These are phyloP conservation scores for Muscicapa adusta DNA, from an alignment of 2,113 vertebrate genomes.

Conservation along the genomic window DNA sequence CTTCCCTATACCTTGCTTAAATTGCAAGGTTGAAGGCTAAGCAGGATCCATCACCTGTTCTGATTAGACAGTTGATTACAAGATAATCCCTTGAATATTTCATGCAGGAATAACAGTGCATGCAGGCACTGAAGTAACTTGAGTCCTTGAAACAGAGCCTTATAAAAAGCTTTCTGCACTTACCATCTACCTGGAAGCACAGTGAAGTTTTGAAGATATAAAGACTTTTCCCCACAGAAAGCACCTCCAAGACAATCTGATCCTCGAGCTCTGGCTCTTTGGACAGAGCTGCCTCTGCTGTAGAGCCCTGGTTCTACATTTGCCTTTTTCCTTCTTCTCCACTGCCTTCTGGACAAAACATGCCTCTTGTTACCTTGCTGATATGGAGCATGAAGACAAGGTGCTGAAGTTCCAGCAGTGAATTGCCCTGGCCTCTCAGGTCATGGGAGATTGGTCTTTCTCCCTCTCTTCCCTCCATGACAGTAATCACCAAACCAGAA, in stretches of 20 bases:
- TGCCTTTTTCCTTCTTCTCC: not conserved
- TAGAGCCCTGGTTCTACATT: not conserved
- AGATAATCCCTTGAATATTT: slow-evolving; percentile 71
- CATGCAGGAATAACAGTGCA: slow-evolving; percentile 39
- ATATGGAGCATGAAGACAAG: not conserved
- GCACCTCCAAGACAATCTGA: not conserved
- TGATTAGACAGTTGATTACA: slow-evolving; percentile 58
- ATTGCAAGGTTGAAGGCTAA: not conserved
- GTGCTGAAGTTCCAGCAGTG: not conserved
- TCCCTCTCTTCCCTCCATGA: not conserved
- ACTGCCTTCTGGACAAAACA: not conserved
- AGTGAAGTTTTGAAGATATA: not conserved
- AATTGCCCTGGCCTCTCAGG: not conserved
- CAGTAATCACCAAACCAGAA: slow-evolving; percentile 31
- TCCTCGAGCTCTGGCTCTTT: not conserved
- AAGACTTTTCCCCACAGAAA: not conserved
- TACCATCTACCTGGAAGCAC: slow-evolving; percentile 2
- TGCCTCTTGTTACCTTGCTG: not conserved
- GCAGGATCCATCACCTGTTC: not conserved
- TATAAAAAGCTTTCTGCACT: slow-evolving; percentile 19
- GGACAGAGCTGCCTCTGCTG: not conserved
- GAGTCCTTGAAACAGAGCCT: slow-evolving; percentile 32
- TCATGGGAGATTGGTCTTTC: not conserved
- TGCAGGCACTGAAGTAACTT: slow-evolving; percentile 39
- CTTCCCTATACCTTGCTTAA: not conserved